Percentiles rank a stretch among this genome's conserved stretches.
phyloP scores from a whole-genome alignment of 2,888 invertebrate species.

The Cotesia congregata region DNA sequence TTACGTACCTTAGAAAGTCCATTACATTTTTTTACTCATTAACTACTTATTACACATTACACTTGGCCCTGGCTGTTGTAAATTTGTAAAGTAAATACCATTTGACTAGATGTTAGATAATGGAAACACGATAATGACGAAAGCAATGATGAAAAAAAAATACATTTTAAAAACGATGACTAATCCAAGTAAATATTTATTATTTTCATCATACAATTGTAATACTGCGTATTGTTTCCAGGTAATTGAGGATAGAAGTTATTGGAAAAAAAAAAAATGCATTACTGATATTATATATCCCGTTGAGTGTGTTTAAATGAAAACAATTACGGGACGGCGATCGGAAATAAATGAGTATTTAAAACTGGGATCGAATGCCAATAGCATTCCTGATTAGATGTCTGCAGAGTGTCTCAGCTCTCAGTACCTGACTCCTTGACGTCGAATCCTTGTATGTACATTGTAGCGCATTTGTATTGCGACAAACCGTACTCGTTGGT shows the following conservation, averaged over 20 bases:
- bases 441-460: not conserved
- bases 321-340: not conserved
- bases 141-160: not conserved
- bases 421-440: constrained; percentile 31
- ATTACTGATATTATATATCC: not conserved
- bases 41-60: not conserved
- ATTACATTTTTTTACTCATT: constrained; percentile 18
- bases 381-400: constrained; percentile 40
- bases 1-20: not conserved
- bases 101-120: not conserved
- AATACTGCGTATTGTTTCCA: not conserved
- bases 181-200: not conserved
- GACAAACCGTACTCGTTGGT: constrained; percentile 33
- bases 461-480: not conserved
- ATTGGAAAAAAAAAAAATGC: constrained; percentile 2
- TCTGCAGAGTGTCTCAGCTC: constrained; percentile 18
- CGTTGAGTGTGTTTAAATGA: not conserved
- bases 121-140: not conserved
- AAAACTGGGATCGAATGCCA: constrained; percentile 26
- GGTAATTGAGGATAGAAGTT: not conserved
- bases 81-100: not conserved
- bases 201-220: not conserved
- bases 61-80: not conserved
- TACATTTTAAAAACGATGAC: not conserved
- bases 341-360: constrained; percentile 6